Evolutionary conservation across 2,888 invertebrate genomes (phyloP).

Genomic region (Eurytoma californica): DNA sequence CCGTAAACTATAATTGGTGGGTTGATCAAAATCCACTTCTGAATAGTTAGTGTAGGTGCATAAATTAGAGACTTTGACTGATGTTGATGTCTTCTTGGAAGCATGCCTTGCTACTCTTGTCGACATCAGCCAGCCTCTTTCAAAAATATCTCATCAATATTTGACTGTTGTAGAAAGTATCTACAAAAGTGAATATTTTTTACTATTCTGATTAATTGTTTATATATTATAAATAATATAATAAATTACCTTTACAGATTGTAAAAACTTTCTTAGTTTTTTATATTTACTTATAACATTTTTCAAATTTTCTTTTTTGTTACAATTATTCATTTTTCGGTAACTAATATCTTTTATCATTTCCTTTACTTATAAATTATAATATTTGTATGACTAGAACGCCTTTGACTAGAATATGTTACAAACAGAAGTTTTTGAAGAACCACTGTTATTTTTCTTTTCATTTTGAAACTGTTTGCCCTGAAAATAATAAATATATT

Average conservation of each 20-base stretch:
- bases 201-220: background rate
- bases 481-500: slow-evolving; percentile 26
- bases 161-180: slow-evolving; percentile 16
- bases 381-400: background rate
- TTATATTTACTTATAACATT: slow-evolving; percentile 35
- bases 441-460: background rate
- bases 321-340: slow-evolving; percentile 12
- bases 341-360: slow-evolving; percentile 26
- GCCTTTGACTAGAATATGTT: background rate
- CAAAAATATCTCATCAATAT: slow-evolving; percentile 21
- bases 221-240: background rate
- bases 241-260: slow-evolving; percentile 33
- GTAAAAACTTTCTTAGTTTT: slow-evolving; percentile 30
- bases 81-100: slow-evolving; percentile 54
- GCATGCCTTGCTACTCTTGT: slow-evolving; percentile 53
- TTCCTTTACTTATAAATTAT: background rate
- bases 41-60: slow-evolving; percentile 81
- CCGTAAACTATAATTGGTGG: slow-evolving; percentile 92
- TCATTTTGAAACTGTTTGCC: background rate
- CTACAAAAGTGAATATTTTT: slow-evolving; percentile 19
- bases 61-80: slow-evolving; percentile 59
- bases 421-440: background rate
- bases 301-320: slow-evolving; percentile 25
- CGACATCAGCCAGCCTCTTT: slow-evolving; percentile 56
- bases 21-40: slow-evolving; percentile 93